Percentiles rank a stretch among this genome's conserved stretches.
Conservation (phyloP, 2,797 vertebrate species). For the Cygnus olor region DNA sequence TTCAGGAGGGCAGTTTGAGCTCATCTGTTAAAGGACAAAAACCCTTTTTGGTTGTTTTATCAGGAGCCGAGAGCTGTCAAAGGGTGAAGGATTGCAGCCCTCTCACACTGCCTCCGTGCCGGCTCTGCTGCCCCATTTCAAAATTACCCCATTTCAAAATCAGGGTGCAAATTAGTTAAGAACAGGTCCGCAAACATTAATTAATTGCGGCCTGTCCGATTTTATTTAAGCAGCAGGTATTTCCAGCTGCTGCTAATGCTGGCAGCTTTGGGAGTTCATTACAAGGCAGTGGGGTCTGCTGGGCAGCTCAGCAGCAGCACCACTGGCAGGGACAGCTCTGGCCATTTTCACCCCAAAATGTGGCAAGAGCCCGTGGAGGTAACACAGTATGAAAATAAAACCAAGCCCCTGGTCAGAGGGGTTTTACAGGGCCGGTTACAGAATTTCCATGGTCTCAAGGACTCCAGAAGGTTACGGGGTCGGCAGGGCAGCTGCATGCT, state of each 20-base stretch:
- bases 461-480: background rate
- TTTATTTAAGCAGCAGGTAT: background rate
- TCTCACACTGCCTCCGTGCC: rapidly evolving
- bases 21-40: background rate
- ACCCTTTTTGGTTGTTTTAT: background rate
- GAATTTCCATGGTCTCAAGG: background rate
- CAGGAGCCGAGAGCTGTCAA: background rate
- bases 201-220: background rate
- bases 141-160: background rate
- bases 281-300: background rate
- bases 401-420: background rate
- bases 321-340: background rate
- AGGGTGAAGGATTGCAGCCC: background rate
- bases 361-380: background rate
- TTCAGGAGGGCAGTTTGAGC: background rate
- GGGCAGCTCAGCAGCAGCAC: background rate
- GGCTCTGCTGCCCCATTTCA: background rate
- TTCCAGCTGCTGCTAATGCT: background rate
- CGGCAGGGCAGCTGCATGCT: no score
- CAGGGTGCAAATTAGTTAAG: background rate
- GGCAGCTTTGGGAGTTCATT: background rate
- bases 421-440: background rate
- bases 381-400: background rate
- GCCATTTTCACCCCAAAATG: background rate
- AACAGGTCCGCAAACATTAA: background rate